These are phyloP conservation scores for Okapia johnstoni DNA, from an alignment of 2,113 vertebrate species.

Conservation along the genomic window DNA sequence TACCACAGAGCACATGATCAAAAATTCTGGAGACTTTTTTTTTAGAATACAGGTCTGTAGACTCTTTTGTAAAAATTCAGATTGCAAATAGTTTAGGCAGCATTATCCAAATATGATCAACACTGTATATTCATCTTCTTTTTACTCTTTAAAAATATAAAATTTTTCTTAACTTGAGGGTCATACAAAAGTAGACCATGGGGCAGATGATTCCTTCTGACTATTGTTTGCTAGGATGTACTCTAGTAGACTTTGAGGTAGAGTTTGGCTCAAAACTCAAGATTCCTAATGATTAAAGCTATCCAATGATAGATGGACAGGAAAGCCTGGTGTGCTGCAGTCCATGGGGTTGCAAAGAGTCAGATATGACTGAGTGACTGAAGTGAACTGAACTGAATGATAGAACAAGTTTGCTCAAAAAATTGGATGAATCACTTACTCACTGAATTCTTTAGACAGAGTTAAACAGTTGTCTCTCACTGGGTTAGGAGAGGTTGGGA, in stretches of 20 bases:
- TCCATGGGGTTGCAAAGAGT: neutral
- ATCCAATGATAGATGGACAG: neutral
- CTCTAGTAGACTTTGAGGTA: neutral
- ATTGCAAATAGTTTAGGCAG: neutral
- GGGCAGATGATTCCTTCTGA: neutral
- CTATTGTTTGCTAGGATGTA: neutral
- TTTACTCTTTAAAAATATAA: neutral
- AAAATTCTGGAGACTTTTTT: neutral
- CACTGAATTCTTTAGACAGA: neutral
- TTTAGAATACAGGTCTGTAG: neutral
- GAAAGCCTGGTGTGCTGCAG: neutral
- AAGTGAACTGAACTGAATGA: neutral
- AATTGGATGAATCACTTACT: neutral
- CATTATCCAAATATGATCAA: neutral
- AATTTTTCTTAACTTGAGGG: neutral
- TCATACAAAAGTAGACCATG: neutral
- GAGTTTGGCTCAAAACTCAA: neutral
- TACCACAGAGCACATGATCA: fast-evolving
- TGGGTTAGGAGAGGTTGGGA: neutral
- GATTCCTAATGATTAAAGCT: neutral
- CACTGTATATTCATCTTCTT: neutral
- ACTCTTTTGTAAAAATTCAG: neutral
- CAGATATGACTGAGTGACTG: neutral
- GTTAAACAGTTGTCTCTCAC: neutral
- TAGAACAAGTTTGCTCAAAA: neutral